A percentile compares a stretch with the other conserved stretches of the same genome.
Conservation (phyloP, 2,113 vertebrate species). For the Calyptommatus sinebrachiatus region DNA sequence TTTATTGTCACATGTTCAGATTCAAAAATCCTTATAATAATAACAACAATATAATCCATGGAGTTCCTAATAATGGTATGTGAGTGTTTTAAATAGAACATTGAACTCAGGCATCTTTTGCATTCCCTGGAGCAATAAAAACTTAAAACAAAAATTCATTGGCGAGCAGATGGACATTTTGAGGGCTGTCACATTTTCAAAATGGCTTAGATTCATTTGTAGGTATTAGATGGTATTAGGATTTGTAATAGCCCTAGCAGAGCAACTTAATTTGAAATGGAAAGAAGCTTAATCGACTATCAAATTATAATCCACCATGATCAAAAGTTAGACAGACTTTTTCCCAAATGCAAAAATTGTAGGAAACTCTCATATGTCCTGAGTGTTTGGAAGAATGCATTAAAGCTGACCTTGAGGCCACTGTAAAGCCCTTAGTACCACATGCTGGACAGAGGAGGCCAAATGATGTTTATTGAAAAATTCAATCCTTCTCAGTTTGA, state of each 20-base stretch:
- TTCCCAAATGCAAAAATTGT: background rate
- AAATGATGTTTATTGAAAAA: background rate
- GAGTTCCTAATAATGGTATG: background rate
- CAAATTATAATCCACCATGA: conserved; percentile 2
- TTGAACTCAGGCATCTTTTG: background rate
- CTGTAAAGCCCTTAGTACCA: too few relatives aligned
- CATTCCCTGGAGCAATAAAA: background rate
- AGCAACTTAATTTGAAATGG: rapidly evolving
- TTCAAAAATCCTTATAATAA: conserved; percentile 38
- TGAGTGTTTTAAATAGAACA: conserved; percentile 10
- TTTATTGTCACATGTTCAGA: conserved; percentile 15
- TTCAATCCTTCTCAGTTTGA: background rate
- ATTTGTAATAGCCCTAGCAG: conserved; percentile 5
- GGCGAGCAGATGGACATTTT: background rate
- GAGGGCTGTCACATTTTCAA: background rate
- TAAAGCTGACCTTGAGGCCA: background rate
- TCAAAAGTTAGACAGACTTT: background rate
- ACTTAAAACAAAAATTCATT: background rate
- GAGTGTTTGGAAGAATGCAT: background rate
- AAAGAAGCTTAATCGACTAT: background rate
- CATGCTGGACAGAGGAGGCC: too few relatives aligned
- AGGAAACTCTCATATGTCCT: background rate
- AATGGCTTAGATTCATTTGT: background rate
- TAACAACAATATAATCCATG: background rate
- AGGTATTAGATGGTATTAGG: background rate